Conservation (phyloP, 1,140 invertebrate species). For the Tetraneura akinire region DNA sequence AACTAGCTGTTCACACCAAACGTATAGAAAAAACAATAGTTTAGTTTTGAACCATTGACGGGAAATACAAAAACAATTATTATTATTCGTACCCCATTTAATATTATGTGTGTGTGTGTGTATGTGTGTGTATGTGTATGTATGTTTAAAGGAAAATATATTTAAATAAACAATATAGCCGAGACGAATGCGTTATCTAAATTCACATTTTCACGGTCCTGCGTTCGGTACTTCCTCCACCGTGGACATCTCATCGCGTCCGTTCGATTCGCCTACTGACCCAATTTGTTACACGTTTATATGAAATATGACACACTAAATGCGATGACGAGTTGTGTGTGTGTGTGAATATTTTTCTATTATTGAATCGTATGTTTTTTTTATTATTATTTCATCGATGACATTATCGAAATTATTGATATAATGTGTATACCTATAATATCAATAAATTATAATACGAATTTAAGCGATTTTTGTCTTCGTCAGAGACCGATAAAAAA, state of each 20-base stretch:
- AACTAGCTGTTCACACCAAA: no score
- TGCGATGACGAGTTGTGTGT: neutral
- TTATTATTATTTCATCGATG: no score
- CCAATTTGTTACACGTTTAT: slow-evolving; percentile 8
- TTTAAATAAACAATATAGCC: slow-evolving; percentile 51
- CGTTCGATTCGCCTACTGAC: slow-evolving; percentile 46
- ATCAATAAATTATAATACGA: no score
- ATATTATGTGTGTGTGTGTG: neutral
- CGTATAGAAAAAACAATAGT: no score
- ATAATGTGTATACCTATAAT: no score
- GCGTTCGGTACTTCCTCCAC: neutral
- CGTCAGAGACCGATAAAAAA: no score
- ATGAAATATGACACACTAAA: slow-evolving; percentile 24
- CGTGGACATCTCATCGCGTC: neutral
- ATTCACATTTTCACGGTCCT: slow-evolving; percentile 46
- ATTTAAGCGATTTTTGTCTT: no score
- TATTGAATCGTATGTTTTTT: neutral
- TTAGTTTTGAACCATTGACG: no score
- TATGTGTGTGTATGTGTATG: neutral
- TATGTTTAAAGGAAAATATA: slow-evolving; percentile 11
- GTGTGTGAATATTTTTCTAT: neutral
- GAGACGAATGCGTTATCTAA: slow-evolving; percentile 41
- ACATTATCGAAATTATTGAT: no score
- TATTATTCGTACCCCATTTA: slow-evolving; percentile 28
- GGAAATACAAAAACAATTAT: neutral